A percentile compares a stretch with the other conserved stretches of the same genome.
Evolutionary conservation across 1,140 invertebrate species (phyloP).

Genomic region (Argopecten irradians): DNA sequence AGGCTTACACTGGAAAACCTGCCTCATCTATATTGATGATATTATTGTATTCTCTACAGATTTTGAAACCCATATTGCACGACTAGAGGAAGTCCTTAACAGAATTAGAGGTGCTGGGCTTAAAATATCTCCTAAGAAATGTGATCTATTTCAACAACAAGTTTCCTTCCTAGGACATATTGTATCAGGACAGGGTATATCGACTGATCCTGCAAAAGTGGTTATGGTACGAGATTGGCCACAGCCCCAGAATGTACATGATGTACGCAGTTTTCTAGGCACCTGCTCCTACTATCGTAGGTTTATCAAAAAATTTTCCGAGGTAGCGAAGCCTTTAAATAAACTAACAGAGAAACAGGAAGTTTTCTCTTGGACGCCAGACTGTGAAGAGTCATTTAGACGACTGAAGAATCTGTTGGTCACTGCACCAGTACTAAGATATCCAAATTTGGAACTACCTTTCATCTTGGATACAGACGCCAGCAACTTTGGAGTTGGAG

Average conservation of each 20-base stretch:
- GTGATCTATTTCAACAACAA: conserved; percentile 45
- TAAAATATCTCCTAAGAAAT: conserved; percentile 62
- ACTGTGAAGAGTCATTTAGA: conserved; percentile 32
- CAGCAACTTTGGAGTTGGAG: too few species aligned
- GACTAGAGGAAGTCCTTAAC: conserved; percentile 57
- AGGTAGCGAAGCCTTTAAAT: conserved; percentile 50
- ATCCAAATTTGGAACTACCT: background rate
- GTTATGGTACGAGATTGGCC: conserved; percentile 63
- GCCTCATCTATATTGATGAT: conserved; percentile 56
- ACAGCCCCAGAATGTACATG: conserved; percentile 57
- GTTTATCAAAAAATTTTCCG: conserved; percentile 61
- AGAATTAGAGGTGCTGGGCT: conserved; percentile 54
- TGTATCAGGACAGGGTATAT: conserved; percentile 59
- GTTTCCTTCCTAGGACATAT: conserved; percentile 62
- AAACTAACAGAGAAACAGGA: conserved; percentile 31
- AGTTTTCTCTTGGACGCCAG: conserved; percentile 19
- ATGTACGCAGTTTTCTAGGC: conserved; percentile 65
- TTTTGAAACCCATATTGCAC: background rate
- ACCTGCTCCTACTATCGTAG: conserved; percentile 59
- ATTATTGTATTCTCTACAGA: conserved; percentile 42
- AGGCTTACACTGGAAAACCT: conserved; percentile 42
- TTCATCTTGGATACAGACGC: too few species aligned
- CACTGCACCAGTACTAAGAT: background rate
- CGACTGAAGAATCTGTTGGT: background rate
- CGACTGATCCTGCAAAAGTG: conserved; percentile 63